phyloP scores from a whole-genome alignment of 2,797 vertebrate genomes.

The Acrocephalus scirpaceus region DNA sequence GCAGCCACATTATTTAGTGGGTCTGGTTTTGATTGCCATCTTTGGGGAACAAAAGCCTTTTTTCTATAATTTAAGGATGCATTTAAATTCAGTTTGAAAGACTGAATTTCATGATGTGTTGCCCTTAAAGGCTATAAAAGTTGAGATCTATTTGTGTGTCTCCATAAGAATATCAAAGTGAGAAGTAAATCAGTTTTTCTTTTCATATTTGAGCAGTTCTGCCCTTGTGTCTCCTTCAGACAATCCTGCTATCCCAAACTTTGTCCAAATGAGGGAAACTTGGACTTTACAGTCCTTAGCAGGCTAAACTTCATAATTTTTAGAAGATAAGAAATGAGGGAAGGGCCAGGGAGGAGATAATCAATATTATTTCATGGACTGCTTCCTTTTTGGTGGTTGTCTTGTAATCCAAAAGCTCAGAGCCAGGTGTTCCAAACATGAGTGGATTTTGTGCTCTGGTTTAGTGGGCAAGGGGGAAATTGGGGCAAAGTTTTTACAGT shows the following conservation, averaged over 20 bases:
- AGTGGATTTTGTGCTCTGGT: not conserved
- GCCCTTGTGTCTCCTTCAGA: not conserved
- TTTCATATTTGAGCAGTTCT: not conserved
- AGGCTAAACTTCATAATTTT: not conserved
- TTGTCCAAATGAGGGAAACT: not conserved
- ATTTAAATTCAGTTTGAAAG: conserved; percentile 55
- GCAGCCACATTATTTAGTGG: conserved; percentile 12
- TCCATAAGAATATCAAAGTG: not conserved
- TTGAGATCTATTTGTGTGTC: not conserved
- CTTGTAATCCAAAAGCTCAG: not conserved
- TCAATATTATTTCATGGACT: not conserved
- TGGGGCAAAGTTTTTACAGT: not conserved
- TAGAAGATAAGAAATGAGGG: not conserved
- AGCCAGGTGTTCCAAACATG: not conserved
- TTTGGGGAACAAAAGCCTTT: conserved; percentile 22
- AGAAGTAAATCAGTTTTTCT: not conserved
- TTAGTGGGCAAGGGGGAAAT: not conserved
- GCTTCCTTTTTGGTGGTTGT: not conserved
- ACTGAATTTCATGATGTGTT: not conserved
- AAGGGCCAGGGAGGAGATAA: not conserved
- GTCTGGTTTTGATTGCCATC: conserved; percentile 12
- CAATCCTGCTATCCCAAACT: not conserved
- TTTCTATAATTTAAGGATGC: conserved; percentile 26
- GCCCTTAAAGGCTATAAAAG: conserved; percentile 29
- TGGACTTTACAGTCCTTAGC: not conserved